A percentile compares a stretch with the other conserved stretches of the same genome.
These are phyloP conservation scores for Erynnis tages DNA, from an alignment of 2,888 invertebrate species.

Conservation along the genomic window DNA sequence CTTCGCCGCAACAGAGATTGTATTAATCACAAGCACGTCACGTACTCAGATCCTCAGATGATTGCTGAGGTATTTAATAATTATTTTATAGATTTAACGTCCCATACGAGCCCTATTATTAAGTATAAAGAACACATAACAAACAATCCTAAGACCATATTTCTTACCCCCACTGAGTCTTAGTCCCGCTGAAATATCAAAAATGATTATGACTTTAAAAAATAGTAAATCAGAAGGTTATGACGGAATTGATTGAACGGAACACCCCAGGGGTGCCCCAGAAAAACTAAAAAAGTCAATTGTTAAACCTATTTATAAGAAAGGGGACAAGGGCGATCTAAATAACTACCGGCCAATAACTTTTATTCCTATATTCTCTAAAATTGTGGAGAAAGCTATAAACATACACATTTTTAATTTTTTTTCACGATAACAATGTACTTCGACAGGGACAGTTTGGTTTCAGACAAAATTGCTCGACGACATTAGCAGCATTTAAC, in stretches of 20 bases:
- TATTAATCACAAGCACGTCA: neutral
- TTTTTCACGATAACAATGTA: slow-evolving; percentile 16
- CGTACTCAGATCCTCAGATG: neutral
- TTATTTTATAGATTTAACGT: slow-evolving; percentile 5
- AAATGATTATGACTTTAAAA: slow-evolving; percentile 2
- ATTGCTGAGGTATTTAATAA: slow-evolving; percentile 6
- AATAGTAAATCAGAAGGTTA: slow-evolving; percentile 9
- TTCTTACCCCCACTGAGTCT: neutral
- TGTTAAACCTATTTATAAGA: slow-evolving; percentile 11
- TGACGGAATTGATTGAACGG: slow-evolving; percentile 6
- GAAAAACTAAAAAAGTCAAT: slow-evolving; percentile 2
- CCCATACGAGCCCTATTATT: neutral
- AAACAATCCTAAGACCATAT: neutral
- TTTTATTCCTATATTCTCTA: slow-evolving; percentile 19
- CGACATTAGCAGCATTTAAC: slow-evolving; percentile 25
- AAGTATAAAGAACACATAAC: neutral
- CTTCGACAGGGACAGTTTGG: slow-evolving; percentile 23
- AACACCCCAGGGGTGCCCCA: too few species aligned
- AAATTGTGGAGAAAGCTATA: slow-evolving; percentile 24
- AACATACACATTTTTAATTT: slow-evolving; percentile 4
- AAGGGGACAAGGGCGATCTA: neutral
- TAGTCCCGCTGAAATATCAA: neutral
- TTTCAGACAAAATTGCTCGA: slow-evolving; percentile 26
- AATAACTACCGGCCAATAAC: slow-evolving; percentile 15
- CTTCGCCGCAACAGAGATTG: too few species aligned